Evolutionary conservation across 1,140 invertebrate species (phyloP).

Genomic region (Mercenaria mercenaria): DNA sequence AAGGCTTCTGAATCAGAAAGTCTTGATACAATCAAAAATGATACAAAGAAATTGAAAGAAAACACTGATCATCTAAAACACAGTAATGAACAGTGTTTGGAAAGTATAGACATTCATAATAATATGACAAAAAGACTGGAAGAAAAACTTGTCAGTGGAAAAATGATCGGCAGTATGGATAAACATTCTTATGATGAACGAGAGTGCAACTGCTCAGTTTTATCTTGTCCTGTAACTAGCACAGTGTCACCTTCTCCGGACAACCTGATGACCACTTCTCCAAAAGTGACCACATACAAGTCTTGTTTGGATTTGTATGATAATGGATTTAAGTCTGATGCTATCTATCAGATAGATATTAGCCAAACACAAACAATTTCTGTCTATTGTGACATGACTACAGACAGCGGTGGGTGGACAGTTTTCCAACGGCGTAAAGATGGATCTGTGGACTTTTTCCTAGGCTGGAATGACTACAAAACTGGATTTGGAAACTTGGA

Average conservation of each 20-base stretch:
- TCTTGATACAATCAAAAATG: background rate
- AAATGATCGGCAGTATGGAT: background rate
- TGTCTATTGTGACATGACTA: slow-evolving; percentile 91
- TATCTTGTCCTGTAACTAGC: background rate
- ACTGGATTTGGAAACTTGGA: slow-evolving; percentile 87
- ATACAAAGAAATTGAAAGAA: background rate
- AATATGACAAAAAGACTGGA: background rate
- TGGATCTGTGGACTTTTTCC: slow-evolving; percentile 93
- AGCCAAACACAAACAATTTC: background rate
- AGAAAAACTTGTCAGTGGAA: background rate
- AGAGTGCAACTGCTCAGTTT: too few species aligned
- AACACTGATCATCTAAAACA: background rate
- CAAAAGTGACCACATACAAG: background rate
- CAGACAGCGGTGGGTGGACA: slow-evolving; percentile 93
- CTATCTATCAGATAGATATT: background rate
- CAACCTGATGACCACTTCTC: background rate
- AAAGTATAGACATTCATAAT: background rate
- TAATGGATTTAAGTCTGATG: background rate
- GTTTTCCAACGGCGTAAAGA: slow-evolving; percentile 93
- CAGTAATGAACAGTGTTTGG: background rate
- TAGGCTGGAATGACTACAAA: slow-evolving; percentile 94
- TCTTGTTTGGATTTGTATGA: background rate
- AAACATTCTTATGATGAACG: too few species aligned
- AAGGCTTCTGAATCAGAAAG: background rate
- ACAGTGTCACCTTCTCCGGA: too few species aligned